Evolutionary conservation across 1,140 invertebrate species (phyloP).

Genomic region (Steinernema khuongi): DNA sequence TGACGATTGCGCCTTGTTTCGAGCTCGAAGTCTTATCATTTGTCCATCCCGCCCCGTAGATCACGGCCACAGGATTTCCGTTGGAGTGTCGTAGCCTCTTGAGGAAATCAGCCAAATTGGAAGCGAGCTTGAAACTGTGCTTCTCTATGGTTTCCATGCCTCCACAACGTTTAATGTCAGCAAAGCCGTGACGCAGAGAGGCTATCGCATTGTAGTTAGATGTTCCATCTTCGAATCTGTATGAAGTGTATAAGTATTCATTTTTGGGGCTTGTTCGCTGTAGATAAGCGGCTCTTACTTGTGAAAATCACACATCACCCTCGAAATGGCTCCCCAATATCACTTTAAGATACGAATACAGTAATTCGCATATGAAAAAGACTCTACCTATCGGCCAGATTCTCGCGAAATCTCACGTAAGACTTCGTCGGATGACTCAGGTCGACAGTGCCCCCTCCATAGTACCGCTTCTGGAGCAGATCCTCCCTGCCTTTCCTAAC

Average conservation of each 20-base stretch:
- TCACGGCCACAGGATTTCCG: constrained; percentile 67
- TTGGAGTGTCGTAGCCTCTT: constrained; percentile 70
- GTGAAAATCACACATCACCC: constrained; percentile 3
- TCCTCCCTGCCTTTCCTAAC: constrained; percentile 69
- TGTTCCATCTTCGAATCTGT: constrained; percentile 89
- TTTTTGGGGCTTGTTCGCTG: neutral
- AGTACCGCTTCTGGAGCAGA: constrained; percentile 68
- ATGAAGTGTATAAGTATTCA: constrained; percentile 37
- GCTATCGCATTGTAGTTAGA: constrained; percentile 78
- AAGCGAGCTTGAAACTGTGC: constrained; percentile 73
- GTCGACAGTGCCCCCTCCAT: constrained; percentile 84
- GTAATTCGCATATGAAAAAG: constrained; percentile 18
- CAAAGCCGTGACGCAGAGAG: constrained; percentile 74
- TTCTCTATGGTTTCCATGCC: constrained; percentile 68
- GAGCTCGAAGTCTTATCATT: constrained; percentile 66
- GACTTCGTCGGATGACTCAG: constrained; percentile 70
- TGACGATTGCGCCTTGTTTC: constrained; percentile 76
- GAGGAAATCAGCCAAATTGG: constrained; percentile 69
- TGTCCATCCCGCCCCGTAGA: constrained; percentile 67
- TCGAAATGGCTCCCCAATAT: constrained; percentile 27
- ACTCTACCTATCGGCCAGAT: constrained; percentile 49
- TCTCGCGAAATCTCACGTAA: constrained; percentile 66
- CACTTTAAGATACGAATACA: constrained; percentile 11
- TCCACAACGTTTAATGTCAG: constrained; percentile 64
- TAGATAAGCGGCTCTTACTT: neutral